Base-by-base conservation (phyloP, 1,140 invertebrate genomes). In the Pogonus chalceus region DNA sequence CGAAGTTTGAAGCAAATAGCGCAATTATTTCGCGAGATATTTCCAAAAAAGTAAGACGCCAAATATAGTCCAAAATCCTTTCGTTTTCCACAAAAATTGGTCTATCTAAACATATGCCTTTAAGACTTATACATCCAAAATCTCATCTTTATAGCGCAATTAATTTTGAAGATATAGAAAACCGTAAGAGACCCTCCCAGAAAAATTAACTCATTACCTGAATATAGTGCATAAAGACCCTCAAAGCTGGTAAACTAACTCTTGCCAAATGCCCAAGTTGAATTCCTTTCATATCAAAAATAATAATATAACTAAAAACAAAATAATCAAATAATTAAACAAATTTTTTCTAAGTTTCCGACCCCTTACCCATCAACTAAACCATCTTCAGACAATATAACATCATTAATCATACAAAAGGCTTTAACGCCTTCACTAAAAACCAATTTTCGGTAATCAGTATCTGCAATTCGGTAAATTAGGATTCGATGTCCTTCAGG, bases 251-350 rank as follows among this genome's bases (percentile, higher is more conserved):
- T 49, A 82, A 56, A 20, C 74, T 78, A 0, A 81, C 76, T 57
- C 78, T 67, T 0, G 79, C 79, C 20, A 83, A 65, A 65, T 83
- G 81, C 0, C 78, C 79, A 9, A 82, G 65, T 9, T 70, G 71
- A 52, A 77, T 74, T 4, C 79, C 79, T 62, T 79, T 80, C 79
- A 83, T 82, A 62, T 82, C 81, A 58, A 83, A 81, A 50, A 82
- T 72, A 22, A 82, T 77, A 24, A 82, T 72, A 63, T 81, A 82
- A 1, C 67, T 67, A 31, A 23, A 62, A 65, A 35, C 24, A 23
- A 51, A 55, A 48, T 18, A 26, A 47, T 7, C 26, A 7, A 14
- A 7, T 31, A 31, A 31, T 31, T 31, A 31, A 14, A 31, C 14
- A 31, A 14, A 14, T 7, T 7, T 7, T 31, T 31, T 7, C 26